Evolutionary conservation across 2,113 vertebrate species (phyloP).

Genomic region (Coreoperca whiteheadi): DNA sequence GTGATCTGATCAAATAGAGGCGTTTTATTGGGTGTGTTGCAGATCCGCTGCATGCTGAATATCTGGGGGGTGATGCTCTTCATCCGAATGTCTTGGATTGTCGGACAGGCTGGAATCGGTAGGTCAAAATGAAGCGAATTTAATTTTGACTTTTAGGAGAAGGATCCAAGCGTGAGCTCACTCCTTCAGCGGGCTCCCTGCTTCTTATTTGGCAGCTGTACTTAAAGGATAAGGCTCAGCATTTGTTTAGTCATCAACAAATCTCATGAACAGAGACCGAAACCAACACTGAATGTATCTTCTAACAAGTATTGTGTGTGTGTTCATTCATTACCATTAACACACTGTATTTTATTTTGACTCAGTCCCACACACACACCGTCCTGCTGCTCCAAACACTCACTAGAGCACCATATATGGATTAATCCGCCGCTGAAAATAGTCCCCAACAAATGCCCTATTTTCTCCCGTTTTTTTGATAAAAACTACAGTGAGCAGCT

Average conservation of each 20-base stretch:
- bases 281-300: neutral
- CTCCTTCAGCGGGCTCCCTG: neutral
- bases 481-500: no score
- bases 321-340: no score
- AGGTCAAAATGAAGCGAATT: slow-evolving; percentile 5
- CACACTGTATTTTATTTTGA: no score
- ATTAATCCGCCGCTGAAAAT: no score
- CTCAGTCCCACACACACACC: no score
- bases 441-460: no score
- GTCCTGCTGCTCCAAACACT: no score
- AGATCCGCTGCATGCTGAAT: slow-evolving; percentile 98
- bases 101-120: slow-evolving; percentile 98
- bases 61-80: slow-evolving; percentile 99
- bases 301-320: neutral
- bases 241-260: neutral
- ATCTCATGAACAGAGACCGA: neutral
- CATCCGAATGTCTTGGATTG: slow-evolving; percentile 97
- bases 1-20: neutral
- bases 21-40: slow-evolving; percentile 13
- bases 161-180: neutral
- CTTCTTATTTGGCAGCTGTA: no score
- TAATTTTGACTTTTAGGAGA: neutral
- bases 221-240: neutral
- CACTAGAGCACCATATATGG: no score
- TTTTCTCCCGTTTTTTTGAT: no score